Evolutionary conservation across 23 tunicate genomes (phyloP).

Genomic region (Halocynthia roretzi): DNA sequence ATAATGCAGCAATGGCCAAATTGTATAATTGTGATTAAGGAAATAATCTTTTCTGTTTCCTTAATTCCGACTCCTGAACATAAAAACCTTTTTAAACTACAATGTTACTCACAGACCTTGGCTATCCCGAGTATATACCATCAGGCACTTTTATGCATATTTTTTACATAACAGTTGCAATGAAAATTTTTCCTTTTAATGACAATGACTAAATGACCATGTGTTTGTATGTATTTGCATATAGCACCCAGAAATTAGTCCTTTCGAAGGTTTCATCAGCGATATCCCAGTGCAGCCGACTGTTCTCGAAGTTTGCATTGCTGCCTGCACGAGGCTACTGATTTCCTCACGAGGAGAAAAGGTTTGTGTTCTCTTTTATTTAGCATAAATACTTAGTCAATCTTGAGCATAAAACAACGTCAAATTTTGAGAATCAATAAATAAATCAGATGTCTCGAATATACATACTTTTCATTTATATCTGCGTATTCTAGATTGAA

Average conservation of each 20-base stretch:
- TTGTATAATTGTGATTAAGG: no score
- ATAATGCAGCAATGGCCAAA: no score
- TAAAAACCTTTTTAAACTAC: no score
- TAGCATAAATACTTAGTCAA: not conserved
- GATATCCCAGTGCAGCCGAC: slow-evolving; percentile 23
- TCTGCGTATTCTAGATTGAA: not conserved
- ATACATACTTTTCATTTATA: not conserved
- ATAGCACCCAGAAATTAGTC: slow-evolving; percentile 34
- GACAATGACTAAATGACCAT: no score
- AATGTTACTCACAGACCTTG: no score
- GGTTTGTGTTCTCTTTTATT: not conserved
- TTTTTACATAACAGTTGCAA: no score
- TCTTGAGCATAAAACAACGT: not conserved
- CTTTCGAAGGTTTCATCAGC: slow-evolving; percentile 22
- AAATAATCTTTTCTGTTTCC: no score
- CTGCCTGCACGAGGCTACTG: slow-evolving; percentile 43
- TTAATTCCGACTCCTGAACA: no score
- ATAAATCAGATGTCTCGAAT: not conserved
- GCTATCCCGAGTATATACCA: no score
- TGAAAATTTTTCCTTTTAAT: not conserved
- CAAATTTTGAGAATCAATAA: not conserved
- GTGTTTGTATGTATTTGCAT: not conserved
- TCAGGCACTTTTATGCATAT: no score
- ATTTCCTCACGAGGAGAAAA: slow-evolving; percentile 12
- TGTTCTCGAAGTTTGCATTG: slow-evolving; percentile 40